Percentiles rank a stretch among this genome's conserved stretches.
phyloP scores from a whole-genome alignment of 2,888 invertebrate genomes.

The Parnassius mnemosyne region DNA sequence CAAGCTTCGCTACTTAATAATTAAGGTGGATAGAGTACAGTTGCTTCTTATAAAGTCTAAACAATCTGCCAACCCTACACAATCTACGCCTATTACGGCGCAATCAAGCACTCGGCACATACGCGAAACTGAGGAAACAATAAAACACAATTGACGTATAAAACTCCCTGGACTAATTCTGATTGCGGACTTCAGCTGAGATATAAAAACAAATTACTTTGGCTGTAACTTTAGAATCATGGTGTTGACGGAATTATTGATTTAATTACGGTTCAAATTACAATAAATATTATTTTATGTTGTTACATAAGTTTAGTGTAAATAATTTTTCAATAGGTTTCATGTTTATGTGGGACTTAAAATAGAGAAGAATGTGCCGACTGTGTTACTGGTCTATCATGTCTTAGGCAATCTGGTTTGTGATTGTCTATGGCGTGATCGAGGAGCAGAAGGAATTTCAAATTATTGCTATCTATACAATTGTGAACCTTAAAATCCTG shows the following conservation, averaged over 20 bases:
- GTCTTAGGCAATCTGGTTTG: too few relatives aligned
- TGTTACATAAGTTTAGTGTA: too few relatives aligned
- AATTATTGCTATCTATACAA: too few relatives aligned
- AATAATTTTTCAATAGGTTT: too few relatives aligned
- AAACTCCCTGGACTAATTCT: constrained; percentile 40
- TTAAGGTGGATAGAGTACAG: neutral
- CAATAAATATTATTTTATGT: neutral
- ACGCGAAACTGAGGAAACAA: constrained; percentile 76
- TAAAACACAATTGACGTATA: constrained; percentile 75
- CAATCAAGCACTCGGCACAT: constrained; percentile 75
- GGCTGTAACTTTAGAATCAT: neutral
- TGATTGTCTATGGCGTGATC: too few relatives aligned
- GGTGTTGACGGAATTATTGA: constrained; percentile 1
- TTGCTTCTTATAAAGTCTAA: neutral
- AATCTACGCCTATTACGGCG: constrained; percentile 69
- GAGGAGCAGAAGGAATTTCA: too few relatives aligned
- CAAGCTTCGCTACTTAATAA: too few relatives aligned
- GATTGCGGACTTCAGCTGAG: constrained; percentile 13
- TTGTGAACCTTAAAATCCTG: too few relatives aligned
- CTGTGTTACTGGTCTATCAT: too few relatives aligned
- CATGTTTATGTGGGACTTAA: too few relatives aligned
- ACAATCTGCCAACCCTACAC: constrained; percentile 13
- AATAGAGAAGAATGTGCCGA: too few relatives aligned
- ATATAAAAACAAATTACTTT: constrained; percentile 24
- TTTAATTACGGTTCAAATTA: neutral